Conservation (phyloP, 1,140 invertebrate species). For the Octopus sinensis region DNA sequence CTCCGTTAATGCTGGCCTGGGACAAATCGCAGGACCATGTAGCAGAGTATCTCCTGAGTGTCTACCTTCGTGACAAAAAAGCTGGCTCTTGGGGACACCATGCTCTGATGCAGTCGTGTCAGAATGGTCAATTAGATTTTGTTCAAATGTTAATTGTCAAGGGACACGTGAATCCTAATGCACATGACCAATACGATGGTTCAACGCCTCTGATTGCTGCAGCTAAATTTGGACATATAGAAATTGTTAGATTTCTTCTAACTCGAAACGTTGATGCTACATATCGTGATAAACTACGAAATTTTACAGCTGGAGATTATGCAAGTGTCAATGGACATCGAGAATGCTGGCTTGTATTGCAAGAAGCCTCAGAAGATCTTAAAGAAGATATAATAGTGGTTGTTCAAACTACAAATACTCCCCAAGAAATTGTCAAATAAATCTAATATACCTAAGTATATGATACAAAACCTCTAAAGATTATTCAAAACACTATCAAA, state of each 20-base stretch:
- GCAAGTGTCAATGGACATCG: not conserved
- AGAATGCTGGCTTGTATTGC: not conserved
- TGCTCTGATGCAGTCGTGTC: not conserved
- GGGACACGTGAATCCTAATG: not conserved
- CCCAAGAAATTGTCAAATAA: not conserved
- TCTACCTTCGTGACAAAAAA: not conserved
- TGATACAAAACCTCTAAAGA: not conserved
- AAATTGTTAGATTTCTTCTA: not conserved
- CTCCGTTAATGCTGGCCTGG: not conserved
- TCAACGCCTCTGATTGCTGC: constrained; percentile 11
- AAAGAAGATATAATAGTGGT: not conserved
- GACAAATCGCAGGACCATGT: not conserved
- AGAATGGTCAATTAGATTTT: not conserved
- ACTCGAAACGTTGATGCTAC: not conserved
- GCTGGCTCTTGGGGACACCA: not conserved
- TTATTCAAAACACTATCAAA: not conserved
- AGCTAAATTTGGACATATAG: not conserved
- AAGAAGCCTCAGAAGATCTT: not conserved
- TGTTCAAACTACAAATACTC: not conserved
- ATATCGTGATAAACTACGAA: constrained; percentile 12
- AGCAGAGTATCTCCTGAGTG: not conserved
- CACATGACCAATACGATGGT: constrained; percentile 8
- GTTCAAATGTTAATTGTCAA: not conserved
- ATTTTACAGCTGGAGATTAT: constrained; percentile 8
- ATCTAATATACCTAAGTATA: not conserved